Evolutionary conservation across 2,797 vertebrate genomes (phyloP).

Genomic region (Macrochelys suwanniensis): DNA sequence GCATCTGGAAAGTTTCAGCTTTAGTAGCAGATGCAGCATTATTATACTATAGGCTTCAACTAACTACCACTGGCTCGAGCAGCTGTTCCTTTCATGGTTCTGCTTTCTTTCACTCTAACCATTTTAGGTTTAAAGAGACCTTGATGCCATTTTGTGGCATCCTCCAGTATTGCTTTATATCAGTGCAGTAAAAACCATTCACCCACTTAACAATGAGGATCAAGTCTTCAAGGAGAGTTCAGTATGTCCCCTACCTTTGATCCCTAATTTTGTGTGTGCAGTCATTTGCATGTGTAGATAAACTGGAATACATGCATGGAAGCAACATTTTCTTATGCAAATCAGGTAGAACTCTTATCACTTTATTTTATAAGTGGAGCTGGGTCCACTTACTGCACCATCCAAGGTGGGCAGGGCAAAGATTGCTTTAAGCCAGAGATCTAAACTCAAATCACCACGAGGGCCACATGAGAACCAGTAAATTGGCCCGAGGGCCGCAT

Average conservation of each 20-base stretch:
- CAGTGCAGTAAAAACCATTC: neutral
- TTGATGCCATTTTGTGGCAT: slow-evolving; percentile 1
- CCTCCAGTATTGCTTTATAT: neutral
- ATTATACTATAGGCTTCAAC: neutral
- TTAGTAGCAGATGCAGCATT: neutral
- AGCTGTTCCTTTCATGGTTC: neutral
- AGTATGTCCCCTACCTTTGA: neutral
- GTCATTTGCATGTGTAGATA: neutral
- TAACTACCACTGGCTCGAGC: neutral
- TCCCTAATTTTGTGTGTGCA: neutral
- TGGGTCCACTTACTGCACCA: neutral
- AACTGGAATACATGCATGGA: neutral
- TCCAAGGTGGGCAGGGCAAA: neutral
- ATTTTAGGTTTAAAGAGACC: neutral
- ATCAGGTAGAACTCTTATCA: neutral
- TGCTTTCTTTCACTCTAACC: neutral
- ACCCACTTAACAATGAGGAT: neutral
- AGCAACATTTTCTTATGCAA: slow-evolving; percentile 7
- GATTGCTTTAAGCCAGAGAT: neutral
- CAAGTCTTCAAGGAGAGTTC: neutral
- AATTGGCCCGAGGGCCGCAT: too few species aligned
- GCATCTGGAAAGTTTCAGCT: neutral
- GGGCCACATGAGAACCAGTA: too few species aligned
- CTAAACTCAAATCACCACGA: too few species aligned
- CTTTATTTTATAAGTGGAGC: neutral